Conservation (phyloP, 2,797 vertebrate species). For the Pygocentrus nattereri region DNA sequence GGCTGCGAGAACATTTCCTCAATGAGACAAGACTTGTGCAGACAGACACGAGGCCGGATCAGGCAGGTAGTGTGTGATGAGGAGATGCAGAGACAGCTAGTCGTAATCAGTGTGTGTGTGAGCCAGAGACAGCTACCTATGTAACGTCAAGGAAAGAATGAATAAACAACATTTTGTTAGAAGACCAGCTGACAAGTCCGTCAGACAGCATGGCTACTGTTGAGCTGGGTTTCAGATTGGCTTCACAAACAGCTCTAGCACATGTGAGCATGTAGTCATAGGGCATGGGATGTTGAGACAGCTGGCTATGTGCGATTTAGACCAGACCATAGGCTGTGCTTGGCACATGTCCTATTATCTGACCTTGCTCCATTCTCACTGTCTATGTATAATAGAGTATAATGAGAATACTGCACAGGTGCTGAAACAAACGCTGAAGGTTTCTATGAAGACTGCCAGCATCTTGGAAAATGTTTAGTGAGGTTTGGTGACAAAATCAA, state of each 20-base stretch:
- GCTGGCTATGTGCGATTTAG: conserved; percentile 20
- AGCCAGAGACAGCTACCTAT: conserved; percentile 10
- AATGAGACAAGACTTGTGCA: not conserved
- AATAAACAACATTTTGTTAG: conserved; percentile 1
- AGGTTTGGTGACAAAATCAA: not conserved
- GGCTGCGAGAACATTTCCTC: conserved; percentile 11
- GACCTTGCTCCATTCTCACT: not conserved
- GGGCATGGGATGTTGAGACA: not conserved
- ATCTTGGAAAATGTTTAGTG: not conserved
- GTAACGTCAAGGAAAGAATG: conserved; percentile 4
- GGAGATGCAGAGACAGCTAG: conserved; percentile 2
- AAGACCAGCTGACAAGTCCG: not conserved
- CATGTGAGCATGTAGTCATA: conserved; percentile 8
- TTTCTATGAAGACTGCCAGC: not conserved
- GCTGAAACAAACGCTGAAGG: not conserved
- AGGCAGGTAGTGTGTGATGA: conserved; percentile 27
- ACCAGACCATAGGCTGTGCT: not conserved
- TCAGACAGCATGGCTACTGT: not conserved
- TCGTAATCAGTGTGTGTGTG: not conserved
- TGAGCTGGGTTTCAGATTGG: not conserved
- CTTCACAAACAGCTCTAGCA: not conserved
- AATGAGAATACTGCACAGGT: not conserved
- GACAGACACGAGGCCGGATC: not conserved
- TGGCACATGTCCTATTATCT: not conserved
- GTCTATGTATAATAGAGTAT: not conserved